Base-by-base conservation (phyloP, 1,140 invertebrate genomes). In the Sinella curviseta region DNA sequence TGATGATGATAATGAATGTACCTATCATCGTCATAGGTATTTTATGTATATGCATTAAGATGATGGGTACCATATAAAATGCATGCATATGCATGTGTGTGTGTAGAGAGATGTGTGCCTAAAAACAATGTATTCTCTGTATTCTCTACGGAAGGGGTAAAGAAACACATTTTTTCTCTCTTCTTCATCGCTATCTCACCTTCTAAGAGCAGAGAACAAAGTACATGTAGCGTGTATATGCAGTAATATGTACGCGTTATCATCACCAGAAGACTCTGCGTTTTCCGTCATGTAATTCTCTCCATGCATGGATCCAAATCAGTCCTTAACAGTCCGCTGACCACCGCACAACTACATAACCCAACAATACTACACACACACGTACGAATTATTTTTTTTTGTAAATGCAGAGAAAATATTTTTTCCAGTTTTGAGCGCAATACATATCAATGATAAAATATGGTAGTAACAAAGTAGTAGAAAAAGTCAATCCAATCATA, bases 241-340 rank as follows among this genome's bases (percentile, higher is more conserved):
- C n/a, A n/a, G n/a, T n/a, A n/a, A n/a, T n/a, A n/a, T n/a, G n/a
- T n/a, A n/a, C n/a, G n/a, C n/a, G n/a, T n/a, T n/a, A n/a, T n/a
- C n/a, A n/a, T n/a, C n/a, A n/a, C n/a, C n/a, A n/a, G n/a, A n/a
- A n/a, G 39, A 48, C 39, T 48, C 39, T n/a, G n/a, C n/a, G n/a
- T n/a, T 20, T 48, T 48, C 20, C 26, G 57, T 26, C 57, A 65
- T 65, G 57, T 65, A 65, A 65, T 65, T 70, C 65, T 70, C 12
- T 33, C 65, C 65, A 70, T 70, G 65, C 65, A 70, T 70, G 65
- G 65, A 70, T 70, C 65, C 26, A 3, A 70, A 70, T 70, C 65
- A 70, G 65, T 70, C 30, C 65, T 70, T 70, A 70, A 70, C 65
- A 70, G 65, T 70, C 65, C 65, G 65, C 65, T 70, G 65, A 70